These are phyloP conservation scores for Aphrophora alni DNA, from an alignment of 2,888 invertebrate genomes.

Conservation along the genomic window DNA sequence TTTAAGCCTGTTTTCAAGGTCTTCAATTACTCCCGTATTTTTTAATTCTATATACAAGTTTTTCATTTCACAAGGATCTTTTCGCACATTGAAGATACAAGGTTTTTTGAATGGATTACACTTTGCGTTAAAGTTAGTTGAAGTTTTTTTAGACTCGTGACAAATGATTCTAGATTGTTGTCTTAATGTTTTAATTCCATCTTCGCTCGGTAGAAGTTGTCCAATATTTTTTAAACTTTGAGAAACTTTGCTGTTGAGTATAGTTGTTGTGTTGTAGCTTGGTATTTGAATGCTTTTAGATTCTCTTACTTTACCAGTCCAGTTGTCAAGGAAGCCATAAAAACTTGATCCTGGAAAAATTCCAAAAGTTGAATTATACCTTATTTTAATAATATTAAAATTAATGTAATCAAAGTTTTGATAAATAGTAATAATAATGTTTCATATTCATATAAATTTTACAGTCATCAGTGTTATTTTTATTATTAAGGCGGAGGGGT, in stretches of 20 bases:
- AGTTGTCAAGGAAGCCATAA: conserved; percentile 46
- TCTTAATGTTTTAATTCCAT: conserved; percentile 12
- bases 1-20: conserved; percentile 38
- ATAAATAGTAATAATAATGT: too few relatives aligned
- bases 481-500: too few relatives aligned
- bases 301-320: conserved; percentile 40
- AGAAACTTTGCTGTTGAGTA: conserved; percentile 32
- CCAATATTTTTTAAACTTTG: conserved; percentile 4
- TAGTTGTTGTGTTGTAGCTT: conserved; percentile 16
- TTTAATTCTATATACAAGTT: conserved; percentile 36
- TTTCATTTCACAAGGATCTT: conserved; percentile 44
- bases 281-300: not conserved
- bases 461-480: too few relatives aligned
- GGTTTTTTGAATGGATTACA: conserved; percentile 29
- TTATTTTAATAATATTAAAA: not conserved
- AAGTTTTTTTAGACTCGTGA: not conserved
- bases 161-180: conserved; percentile 17
- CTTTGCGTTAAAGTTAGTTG: not conserved
- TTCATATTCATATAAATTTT: too few relatives aligned
- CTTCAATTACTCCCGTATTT: conserved; percentile 32
- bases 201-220: not conserved
- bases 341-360: conserved; percentile 45
- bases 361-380: not conserved
- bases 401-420: too few relatives aligned
- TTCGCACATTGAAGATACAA: conserved; percentile 42